Evolutionary conservation across 2,113 vertebrate genomes (phyloP).

Genomic region (Nyctibius bracteatus): DNA sequence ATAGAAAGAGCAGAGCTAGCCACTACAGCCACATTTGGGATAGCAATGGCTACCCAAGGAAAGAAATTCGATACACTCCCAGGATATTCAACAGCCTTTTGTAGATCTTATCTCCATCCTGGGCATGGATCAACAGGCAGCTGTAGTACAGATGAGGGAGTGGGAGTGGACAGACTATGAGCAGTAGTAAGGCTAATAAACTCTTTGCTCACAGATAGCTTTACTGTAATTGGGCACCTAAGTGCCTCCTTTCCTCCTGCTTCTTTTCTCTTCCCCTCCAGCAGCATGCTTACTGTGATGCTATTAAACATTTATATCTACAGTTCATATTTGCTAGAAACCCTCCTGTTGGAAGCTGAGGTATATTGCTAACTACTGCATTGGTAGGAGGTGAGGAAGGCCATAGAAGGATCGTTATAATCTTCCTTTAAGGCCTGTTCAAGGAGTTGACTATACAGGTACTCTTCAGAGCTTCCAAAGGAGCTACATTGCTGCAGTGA

Average conservation of each 20-base stretch:
- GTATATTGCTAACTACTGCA: background rate
- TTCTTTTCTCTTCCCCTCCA: background rate
- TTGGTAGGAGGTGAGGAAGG: background rate
- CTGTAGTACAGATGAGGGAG: background rate
- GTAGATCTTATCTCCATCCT: background rate
- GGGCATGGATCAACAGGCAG: background rate
- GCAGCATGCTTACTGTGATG: background rate
- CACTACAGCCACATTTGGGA: background rate
- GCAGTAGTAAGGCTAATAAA: background rate
- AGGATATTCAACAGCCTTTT: background rate
- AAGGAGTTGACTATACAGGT: background rate
- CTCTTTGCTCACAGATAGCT: background rate
- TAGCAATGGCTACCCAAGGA: background rate
- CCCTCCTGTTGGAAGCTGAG: background rate
- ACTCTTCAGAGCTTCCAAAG: background rate
- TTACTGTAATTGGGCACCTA: background rate
- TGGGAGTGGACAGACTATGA: background rate
- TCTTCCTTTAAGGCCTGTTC: background rate
- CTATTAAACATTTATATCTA: background rate
- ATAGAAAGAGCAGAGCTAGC: background rate
- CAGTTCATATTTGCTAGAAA: background rate
- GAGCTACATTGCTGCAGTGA: background rate
- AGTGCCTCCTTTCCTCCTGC: background rate
- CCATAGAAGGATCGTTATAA: background rate
- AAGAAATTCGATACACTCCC: background rate